A percentile compares a stretch with the other conserved stretches of the same genome.
phyloP scores from a whole-genome alignment of 2,113 vertebrate species.

The Malurus cyaneus region DNA sequence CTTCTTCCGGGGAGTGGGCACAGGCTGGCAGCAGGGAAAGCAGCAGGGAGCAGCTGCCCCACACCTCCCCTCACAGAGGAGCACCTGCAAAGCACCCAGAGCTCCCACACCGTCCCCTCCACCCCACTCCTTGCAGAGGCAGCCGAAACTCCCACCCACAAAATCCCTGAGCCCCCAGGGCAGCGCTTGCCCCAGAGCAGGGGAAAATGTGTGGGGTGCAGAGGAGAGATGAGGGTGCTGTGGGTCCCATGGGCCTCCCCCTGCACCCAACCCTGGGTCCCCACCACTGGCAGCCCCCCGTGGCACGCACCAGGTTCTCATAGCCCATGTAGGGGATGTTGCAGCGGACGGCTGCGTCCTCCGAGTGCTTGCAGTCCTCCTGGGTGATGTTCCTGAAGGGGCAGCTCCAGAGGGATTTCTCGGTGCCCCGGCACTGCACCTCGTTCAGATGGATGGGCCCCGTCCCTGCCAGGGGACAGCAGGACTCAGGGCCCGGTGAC shows the following conservation, averaged over 20 bases:
- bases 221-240: not conserved
- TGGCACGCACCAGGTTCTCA: constrained; percentile 80
- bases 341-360: constrained; percentile 87
- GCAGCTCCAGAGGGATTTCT: constrained; percentile 89
- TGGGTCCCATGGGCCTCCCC: too few relatives aligned
- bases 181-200: not conserved
- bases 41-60: not conserved
- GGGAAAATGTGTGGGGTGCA: not conserved
- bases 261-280: rapidly evolving
- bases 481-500: not conserved
- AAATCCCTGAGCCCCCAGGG: not conserved
- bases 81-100: not conserved
- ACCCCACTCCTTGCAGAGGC: not conserved
- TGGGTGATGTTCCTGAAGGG: constrained; percentile 88
- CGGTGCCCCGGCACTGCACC: constrained; percentile 85
- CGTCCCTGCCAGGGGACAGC: constrained; percentile 71
- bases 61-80: not conserved
- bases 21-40: not conserved
- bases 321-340: constrained; percentile 89
- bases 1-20: not conserved
- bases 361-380: constrained; percentile 88
- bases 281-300: rapidly evolving
- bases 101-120: too few relatives aligned
- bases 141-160: not conserved
- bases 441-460: constrained; percentile 94